Conservation (phyloP, 2,113 vertebrate genomes). For the Brevimyrus niger region DNA sequence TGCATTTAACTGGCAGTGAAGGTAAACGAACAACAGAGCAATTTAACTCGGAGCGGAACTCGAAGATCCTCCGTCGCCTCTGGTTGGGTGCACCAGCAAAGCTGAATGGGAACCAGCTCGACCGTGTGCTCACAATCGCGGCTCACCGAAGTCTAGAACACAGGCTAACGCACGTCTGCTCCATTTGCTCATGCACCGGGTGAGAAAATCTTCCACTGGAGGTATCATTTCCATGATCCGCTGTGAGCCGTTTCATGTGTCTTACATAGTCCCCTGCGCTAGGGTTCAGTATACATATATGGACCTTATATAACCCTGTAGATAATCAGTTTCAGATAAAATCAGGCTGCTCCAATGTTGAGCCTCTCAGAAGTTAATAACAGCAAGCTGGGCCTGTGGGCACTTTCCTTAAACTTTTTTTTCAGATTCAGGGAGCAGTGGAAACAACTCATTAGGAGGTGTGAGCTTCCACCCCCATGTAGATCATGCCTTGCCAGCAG, state of each 20-base stretch:
- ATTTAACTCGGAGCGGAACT: neutral
- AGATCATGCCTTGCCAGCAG: neutral
- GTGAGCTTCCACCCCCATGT: conserved; percentile 1
- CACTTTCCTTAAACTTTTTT: neutral
- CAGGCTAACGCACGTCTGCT: neutral
- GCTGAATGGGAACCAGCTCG: neutral
- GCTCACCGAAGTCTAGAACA: neutral
- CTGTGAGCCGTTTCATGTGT: neutral
- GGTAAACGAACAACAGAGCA: neutral
- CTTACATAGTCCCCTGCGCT: neutral
- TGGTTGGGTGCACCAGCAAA: neutral
- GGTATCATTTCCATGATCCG: neutral
- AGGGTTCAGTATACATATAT: neutral
- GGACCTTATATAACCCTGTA: conserved; percentile 1
- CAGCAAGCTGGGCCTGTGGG: neutral
- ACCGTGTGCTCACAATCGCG: neutral
- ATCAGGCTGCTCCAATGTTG: conserved; percentile 4
- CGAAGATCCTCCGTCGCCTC: neutral
- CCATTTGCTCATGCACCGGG: neutral
- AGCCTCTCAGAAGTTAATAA: conserved; percentile 11
- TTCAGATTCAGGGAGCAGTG: conserved; percentile 19
- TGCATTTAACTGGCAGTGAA: neutral
- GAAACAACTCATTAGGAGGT: conserved; percentile 23
- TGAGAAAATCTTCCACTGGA: neutral
- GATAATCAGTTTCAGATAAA: conserved; percentile 5